Evolutionary conservation across 2,888 invertebrate genomes (phyloP).

Genomic region (Diaprepes abbreviatus): DNA sequence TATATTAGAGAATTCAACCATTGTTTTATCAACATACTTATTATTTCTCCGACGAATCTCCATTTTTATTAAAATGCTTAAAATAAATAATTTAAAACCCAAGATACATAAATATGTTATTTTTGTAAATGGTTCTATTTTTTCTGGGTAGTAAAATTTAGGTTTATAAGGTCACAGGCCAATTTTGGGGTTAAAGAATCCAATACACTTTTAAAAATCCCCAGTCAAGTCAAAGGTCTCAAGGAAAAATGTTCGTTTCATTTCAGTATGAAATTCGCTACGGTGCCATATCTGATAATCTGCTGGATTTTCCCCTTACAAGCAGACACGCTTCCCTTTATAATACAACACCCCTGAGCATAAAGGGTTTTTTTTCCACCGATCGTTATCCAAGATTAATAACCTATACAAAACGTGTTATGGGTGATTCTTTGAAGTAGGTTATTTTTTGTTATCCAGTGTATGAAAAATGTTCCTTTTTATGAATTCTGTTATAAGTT

Average conservation of each 20-base stretch:
- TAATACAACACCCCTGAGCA: slow-evolving; percentile 48
- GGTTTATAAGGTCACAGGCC: slow-evolving; percentile 10
- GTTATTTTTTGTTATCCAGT: neutral
- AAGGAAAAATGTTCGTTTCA: slow-evolving; percentile 44
- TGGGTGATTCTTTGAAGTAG: slow-evolving; percentile 10
- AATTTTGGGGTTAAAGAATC: slow-evolving; percentile 24
- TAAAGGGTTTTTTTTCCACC: slow-evolving; percentile 48
- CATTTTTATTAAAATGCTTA: no score
- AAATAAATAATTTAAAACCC: no score
- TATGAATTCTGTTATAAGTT: no score
- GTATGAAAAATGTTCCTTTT: no score
- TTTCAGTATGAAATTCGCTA: slow-evolving; percentile 40
- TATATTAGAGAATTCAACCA: no score
- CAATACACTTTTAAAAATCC: slow-evolving; percentile 42
- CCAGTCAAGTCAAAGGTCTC: slow-evolving; percentile 31
- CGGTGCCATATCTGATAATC: slow-evolving; percentile 50
- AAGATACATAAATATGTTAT: no score
- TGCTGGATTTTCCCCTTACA: slow-evolving; percentile 46
- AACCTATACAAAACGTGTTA: slow-evolving; percentile 46
- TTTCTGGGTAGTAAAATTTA: neutral
- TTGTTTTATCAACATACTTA: no score
- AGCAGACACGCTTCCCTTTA: slow-evolving; percentile 45
- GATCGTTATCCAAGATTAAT: slow-evolving; percentile 50
- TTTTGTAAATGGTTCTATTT: neutral
- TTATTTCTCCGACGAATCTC: no score